phyloP scores from a whole-genome alignment of 1,140 invertebrate species.

The Drosophila sulfurigaster region DNA sequence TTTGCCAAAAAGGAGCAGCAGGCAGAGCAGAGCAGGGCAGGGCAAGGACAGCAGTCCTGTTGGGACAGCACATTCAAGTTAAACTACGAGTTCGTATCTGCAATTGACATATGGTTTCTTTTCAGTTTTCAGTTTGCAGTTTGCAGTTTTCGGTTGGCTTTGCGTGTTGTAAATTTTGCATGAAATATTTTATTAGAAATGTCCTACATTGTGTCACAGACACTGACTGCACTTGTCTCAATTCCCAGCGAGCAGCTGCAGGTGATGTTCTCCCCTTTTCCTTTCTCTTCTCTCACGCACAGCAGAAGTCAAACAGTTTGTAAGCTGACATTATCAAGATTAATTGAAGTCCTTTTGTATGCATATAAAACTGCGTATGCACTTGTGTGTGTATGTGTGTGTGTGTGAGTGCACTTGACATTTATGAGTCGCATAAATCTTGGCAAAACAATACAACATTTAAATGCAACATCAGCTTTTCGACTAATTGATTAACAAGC shows the following conservation, averaged over 20 bases:
- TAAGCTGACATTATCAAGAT: conserved; percentile 74
- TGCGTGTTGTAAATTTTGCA: conserved; percentile 72
- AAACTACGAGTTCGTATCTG: conserved; percentile 44
- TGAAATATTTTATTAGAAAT: conserved; percentile 81
- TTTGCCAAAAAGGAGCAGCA: conserved; percentile 26
- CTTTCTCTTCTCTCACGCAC: background rate
- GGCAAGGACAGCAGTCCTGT: background rate
- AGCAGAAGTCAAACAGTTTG: conserved; percentile 48
- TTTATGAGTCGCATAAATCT: conserved; percentile 79
- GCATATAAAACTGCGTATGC: conserved; percentile 13
- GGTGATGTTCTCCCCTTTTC: conserved; percentile 34
- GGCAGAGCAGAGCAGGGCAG: conserved; percentile 4
- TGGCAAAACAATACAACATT: conserved; percentile 32
- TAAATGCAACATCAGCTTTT: conserved; percentile 65
- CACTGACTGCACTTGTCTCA: conserved; percentile 43
- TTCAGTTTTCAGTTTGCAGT: conserved; percentile 50
- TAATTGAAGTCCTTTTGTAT: conserved; percentile 62
- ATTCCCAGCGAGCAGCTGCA: conserved; percentile 64
- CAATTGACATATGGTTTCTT: conserved; percentile 83
- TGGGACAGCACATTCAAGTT: conserved; percentile 33
- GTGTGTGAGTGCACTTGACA: conserved; percentile 63
- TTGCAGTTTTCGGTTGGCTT: conserved; percentile 32
- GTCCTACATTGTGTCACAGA: conserved; percentile 36
- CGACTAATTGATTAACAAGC: conserved; percentile 56
- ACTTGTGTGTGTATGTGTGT: conserved; percentile 9